These are phyloP conservation scores for Lytechinus variegatus DNA, from an alignment of 35 echinoderm and acorn worm species.

Conservation along the genomic window DNA sequence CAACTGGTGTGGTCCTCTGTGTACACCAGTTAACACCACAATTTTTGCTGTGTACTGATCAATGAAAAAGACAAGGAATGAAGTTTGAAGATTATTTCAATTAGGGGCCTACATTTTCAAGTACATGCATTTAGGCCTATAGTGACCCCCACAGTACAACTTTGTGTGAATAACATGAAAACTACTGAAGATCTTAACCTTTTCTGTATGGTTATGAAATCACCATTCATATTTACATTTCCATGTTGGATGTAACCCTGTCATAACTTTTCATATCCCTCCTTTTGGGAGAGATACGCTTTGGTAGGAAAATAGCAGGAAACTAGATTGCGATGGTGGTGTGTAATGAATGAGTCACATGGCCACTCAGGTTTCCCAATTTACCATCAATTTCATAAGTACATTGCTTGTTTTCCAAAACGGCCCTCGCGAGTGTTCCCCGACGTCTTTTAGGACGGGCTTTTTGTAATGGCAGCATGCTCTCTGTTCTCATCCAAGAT, in stretches of 20 bases:
- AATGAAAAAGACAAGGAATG: too few species aligned
- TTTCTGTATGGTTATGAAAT: not conserved
- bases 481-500: not conserved
- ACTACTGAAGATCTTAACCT: not conserved
- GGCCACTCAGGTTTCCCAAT: slow-evolving; percentile 15
- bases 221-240: not conserved
- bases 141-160: too few species aligned
- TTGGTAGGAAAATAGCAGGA: not conserved
- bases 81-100: too few species aligned
- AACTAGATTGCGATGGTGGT: slow-evolving; percentile 28
- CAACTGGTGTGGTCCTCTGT: too few species aligned
- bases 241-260: not conserved
- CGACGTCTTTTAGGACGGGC: not conserved
- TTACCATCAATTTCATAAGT: slow-evolving; percentile 41
- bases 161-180: too few species aligned
- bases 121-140: too few species aligned
- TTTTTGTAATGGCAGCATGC: not conserved
- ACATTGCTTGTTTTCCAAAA: slow-evolving; percentile 49
- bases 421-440: slow-evolving; percentile 3
- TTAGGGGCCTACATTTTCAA: too few species aligned
- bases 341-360: slow-evolving; percentile 35
- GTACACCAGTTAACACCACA: too few species aligned
- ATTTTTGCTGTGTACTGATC: too few species aligned
- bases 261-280: not conserved
- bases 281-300: not conserved